Evolutionary conservation across 1,140 invertebrate genomes (phyloP).

Genomic region (Trinorchestia longiramus): DNA sequence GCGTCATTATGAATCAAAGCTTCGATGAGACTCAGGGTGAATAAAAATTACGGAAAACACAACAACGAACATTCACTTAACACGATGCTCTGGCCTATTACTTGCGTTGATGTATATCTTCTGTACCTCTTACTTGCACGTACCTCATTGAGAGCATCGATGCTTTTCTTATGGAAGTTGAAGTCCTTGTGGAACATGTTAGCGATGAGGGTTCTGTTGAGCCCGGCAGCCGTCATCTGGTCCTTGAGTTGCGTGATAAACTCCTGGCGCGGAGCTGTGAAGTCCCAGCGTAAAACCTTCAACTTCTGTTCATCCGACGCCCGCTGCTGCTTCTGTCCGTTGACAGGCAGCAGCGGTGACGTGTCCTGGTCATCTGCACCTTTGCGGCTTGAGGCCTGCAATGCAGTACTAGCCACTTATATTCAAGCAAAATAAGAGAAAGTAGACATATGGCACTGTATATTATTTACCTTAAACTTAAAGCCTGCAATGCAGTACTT

Average conservation of each 20-base stretch:
- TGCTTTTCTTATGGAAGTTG: constrained; percentile 95
- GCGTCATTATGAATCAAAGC: no score
- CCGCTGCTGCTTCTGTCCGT: constrained; percentile 90
- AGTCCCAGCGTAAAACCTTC: constrained; percentile 95
- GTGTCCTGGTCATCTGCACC: constrained; percentile 90
- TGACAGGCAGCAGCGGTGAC: constrained; percentile 84
- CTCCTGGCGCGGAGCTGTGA: constrained; percentile 90
- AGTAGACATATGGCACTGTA: no score
- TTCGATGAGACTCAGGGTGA: no score
- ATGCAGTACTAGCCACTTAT: no score
- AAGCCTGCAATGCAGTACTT: no score
- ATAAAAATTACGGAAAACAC: no score
- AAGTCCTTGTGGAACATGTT: constrained; percentile 97
- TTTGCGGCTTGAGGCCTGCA: constrained; percentile 61
- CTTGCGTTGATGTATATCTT: constrained; percentile 96
- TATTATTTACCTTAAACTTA: no score
- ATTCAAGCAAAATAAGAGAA: no score
- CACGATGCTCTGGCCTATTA: no score
- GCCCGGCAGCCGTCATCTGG: constrained; percentile 88
- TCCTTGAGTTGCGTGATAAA: constrained; percentile 92
- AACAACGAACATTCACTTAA: no score
- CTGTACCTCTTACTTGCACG: constrained; percentile 80
- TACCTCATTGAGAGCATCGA: constrained; percentile 87
- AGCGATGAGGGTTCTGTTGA: constrained; percentile 86
- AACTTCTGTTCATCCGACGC: constrained; percentile 92